Evolutionary conservation across 2,888 invertebrate species (phyloP), one percentile per base, ranked within the genome.

Genomic region (Colostygia pectinataria): DNA sequence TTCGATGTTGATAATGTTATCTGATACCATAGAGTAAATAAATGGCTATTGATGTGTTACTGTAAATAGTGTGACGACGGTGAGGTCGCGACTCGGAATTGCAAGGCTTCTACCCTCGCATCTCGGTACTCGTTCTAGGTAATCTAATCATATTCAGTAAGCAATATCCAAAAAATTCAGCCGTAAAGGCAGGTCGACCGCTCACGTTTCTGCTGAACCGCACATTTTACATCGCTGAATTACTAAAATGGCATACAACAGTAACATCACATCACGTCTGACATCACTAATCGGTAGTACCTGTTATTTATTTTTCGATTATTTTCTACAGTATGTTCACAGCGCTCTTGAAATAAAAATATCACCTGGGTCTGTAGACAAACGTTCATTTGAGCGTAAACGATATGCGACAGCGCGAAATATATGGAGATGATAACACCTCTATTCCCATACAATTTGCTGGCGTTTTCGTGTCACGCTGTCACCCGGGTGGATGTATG

Each of bases 41-140:
- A 76, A 77, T 70, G 73, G 73, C 71, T 81, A 81, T 81, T 74
- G 54, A 81, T 79, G 72, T 79, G 75, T 81, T 76, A 74, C 68
- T 73, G 53, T 53, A 44, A 64, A 70, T 74, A 61, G 65, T 61
- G 59, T 63, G 63, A 67, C 59, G 57, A 66, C 59, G 71, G 65
- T 67, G 71, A 68, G 68, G 73, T 69, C 62, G 62, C 62, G 65
- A 61, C 66, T 61, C 63, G 66, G 55, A 59, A 42, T 42, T 23
- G 62, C 63, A 51, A 60, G 39, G 38, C 27, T 32, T 7, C 14
- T 57, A 65, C 72, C 77, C 80, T 81, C 81, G 83, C 80, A 72
- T 66, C 71, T 73, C 71, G 65, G 63, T 68, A 54, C 72, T 55
- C 37, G 24, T n/a, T 24, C 29, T 40, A 29, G 20, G 24, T 74